Conservation (phyloP, 1,140 invertebrate species). For the Meloidogyne hapla region DNA sequence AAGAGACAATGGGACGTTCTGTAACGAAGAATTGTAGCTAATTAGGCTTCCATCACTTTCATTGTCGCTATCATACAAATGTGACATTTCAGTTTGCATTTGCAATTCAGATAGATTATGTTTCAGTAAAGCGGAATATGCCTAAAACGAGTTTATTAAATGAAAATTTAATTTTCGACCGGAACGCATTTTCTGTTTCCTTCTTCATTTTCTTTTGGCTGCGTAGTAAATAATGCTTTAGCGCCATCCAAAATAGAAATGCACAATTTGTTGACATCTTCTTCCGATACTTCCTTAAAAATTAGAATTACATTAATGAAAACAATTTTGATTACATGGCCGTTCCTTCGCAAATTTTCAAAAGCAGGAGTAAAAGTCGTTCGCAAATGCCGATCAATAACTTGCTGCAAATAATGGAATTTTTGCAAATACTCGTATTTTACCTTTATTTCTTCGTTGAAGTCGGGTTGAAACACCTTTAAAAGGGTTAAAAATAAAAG, state of each 20-base stretch:
- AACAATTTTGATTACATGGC: constrained; percentile 42
- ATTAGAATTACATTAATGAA: constrained; percentile 21
- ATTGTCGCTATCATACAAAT: constrained; percentile 53
- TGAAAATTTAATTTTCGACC: not conserved
- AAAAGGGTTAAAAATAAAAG: not conserved
- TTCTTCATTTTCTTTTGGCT: constrained; percentile 1
- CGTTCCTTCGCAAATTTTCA: constrained; percentile 58
- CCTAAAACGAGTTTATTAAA: constrained; percentile 24
- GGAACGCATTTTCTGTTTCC: not conserved
- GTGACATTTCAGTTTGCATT: constrained; percentile 23
- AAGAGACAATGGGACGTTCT: not conserved
- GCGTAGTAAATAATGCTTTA: constrained; percentile 47
- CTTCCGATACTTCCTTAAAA: constrained; percentile 45
- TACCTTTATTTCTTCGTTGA: constrained; percentile 50
- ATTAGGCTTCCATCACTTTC: constrained; percentile 45
- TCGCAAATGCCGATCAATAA: constrained; percentile 56
- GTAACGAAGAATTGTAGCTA: constrained; percentile 37
- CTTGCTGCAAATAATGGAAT: constrained; percentile 35
- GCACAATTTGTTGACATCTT: constrained; percentile 49
- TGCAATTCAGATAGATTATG: not conserved
- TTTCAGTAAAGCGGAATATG: constrained; percentile 38
- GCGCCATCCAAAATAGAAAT: constrained; percentile 55
- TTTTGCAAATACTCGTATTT: not conserved
- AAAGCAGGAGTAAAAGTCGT: constrained; percentile 59
- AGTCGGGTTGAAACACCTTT: constrained; percentile 56